Conservation (phyloP, 2,888 invertebrate species). For the Pristionchus japonicus region DNA sequence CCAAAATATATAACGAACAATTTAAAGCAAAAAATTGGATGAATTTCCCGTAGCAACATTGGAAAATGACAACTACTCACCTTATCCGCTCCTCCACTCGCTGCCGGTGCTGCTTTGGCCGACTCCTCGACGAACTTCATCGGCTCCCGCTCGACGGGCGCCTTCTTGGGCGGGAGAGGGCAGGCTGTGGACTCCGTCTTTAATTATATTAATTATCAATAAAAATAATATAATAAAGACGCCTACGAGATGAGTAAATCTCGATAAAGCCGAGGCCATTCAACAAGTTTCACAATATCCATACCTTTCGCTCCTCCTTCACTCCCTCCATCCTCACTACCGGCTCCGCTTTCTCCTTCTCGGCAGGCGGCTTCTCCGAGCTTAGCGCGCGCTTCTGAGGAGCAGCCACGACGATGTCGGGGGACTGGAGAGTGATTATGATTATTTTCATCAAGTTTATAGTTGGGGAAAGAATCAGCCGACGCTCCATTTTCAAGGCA, state of each 20-base stretch:
- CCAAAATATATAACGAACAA: too few relatives aligned
- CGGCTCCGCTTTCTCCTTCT: not conserved
- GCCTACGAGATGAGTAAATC: too few relatives aligned
- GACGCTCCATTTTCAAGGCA: too few relatives aligned
- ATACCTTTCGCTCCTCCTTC: not conserved
- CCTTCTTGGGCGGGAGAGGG: not conserved
- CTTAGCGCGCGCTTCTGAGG: not conserved
- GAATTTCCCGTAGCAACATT: too few relatives aligned
- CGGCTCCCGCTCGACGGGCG: not conserved
- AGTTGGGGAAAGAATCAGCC: too few relatives aligned
- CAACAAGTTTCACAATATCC: too few relatives aligned
- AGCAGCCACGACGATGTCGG: not conserved
- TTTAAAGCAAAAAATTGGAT: too few relatives aligned
- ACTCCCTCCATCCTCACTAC: not conserved
- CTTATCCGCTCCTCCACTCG: not conserved
- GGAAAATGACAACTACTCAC: not conserved
- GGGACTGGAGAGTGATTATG: not conserved
- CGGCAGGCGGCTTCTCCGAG: conserved; percentile 5
- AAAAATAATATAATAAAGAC: not conserved
- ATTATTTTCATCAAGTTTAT: too few relatives aligned
- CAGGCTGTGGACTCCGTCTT: not conserved
- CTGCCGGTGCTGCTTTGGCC: not conserved
- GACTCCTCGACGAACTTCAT: conserved; percentile 6
- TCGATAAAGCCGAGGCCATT: too few relatives aligned
- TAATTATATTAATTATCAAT: too few relatives aligned